Evolutionary conservation across 2,888 invertebrate genomes (phyloP).

Genomic region (Drosophila diplacantha): DNA sequence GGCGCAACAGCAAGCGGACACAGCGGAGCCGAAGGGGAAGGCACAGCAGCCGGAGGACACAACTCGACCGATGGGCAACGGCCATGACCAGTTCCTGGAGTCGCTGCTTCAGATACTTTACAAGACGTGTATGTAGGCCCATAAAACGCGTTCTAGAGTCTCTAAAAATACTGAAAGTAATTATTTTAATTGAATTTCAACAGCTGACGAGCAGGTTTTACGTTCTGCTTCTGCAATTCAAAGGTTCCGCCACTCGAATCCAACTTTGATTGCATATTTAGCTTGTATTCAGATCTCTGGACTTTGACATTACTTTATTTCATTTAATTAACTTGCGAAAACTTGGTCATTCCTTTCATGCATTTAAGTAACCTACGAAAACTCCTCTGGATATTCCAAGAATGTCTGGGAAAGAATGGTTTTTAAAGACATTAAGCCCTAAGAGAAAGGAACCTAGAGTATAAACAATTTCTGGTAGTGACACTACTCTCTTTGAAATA

Average conservation of each 20-base stretch:
- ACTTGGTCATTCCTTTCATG: background rate
- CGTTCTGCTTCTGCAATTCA: background rate
- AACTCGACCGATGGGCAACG: background rate
- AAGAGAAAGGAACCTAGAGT: background rate
- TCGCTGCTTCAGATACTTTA: slow-evolving; percentile 28
- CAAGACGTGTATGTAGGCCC: slow-evolving; percentile 40
- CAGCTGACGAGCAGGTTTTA: background rate
- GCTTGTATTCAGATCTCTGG: background rate
- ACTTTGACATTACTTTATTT: background rate
- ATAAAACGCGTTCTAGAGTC: background rate
- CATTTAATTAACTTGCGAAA: too few species aligned
- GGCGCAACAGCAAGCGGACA: slow-evolving; percentile 1
- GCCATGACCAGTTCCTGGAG: slow-evolving; percentile 38
- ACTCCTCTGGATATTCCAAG: background rate
- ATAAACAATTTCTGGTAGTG: background rate
- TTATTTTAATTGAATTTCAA: background rate
- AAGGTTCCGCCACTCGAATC: background rate
- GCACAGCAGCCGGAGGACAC: background rate
- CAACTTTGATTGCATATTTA: background rate
- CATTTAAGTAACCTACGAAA: too few species aligned
- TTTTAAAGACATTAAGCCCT: background rate
- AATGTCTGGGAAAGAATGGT: background rate
- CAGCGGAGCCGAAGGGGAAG: too few species aligned
- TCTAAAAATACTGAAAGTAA: background rate
- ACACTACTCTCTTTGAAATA: background rate